Base-by-base conservation (phyloP, 64 coral and sea anemone genomes). In the Stylophora pistillata region DNA sequence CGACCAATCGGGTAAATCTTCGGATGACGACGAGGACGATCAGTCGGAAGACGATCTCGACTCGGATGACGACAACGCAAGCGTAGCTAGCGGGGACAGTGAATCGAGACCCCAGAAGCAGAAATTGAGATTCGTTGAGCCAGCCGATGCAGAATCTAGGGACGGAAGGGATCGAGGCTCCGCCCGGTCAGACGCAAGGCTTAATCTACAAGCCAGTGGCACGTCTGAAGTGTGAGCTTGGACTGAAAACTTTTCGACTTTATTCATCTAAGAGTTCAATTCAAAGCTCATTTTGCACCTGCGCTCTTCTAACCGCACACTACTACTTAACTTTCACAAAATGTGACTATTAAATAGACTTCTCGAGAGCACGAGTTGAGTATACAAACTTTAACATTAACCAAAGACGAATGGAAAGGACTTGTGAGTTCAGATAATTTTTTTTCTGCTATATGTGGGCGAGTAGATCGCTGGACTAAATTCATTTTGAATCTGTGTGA, bases 61-160 rank as follows among this genome's bases (percentile, higher is more conserved):
- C 18, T 78, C 70, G n/a, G 86, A 88, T 17, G 86, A 88, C 56
- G 74, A 86, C 72, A 72, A 92, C 23, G 63, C 18, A 26, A 79
- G 79, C 56, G 91, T 74, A 4, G 86, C 79, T 26, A 80, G 91
- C 30, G 78, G 73, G 11, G 80, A 69, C 11, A 17, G 60, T 0
- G 21, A 7, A 68, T 25, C 64, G 64, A 68, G 0, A 12, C 20
- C 20, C 1, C 20, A 28, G 64, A 21, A 68, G 64, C n/a, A 68
- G 21, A 68, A 21, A 68, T n/a, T 68, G 23, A 68, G 21, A 68
- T n/a, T 68, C 64, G 64, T 68, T 1, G 26, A 10, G 10, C 64
- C 64, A n/a, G 64, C 64, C 64, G 64, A 68, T 10, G 21, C 10
- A 12, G 37, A 7, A 47, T 47, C 37, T 7, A 68, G 10, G 23